phyloP scores from a whole-genome alignment of 2,888 invertebrate species.

The Argyresthia goedartella region DNA sequence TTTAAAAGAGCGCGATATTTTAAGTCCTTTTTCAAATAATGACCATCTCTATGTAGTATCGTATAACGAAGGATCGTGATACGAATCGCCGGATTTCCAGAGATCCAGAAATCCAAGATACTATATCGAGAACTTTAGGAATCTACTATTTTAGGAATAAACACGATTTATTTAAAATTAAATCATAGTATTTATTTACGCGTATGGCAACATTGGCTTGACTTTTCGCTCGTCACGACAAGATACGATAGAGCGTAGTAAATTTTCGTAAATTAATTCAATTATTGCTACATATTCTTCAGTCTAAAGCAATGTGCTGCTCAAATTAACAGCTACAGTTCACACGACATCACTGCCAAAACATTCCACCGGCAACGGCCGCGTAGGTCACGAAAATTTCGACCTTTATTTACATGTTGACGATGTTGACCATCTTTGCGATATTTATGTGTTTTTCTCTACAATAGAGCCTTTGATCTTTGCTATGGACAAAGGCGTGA shows the following conservation, averaged over 20 bases:
- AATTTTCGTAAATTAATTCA: slow-evolving; percentile 63
- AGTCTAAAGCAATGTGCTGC: slow-evolving; percentile 37
- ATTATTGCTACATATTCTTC: slow-evolving; percentile 38
- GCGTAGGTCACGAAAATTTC: slow-evolving; percentile 19
- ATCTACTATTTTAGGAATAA: too few species aligned
- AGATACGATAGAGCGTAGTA: slow-evolving; percentile 43
- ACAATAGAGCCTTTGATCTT: slow-evolving; percentile 21
- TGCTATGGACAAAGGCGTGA: slow-evolving; percentile 59
- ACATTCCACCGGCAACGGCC: slow-evolving; percentile 12
- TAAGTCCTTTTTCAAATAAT: too few species aligned
- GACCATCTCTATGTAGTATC: too few species aligned
- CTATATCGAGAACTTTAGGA: too few species aligned
- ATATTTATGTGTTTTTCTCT: slow-evolving; percentile 29
- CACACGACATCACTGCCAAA: slow-evolving; percentile 20
- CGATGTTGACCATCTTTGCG: slow-evolving; percentile 29
- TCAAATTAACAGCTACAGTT: slow-evolving; percentile 22
- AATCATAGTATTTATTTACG: too few species aligned
- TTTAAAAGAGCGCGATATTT: too few species aligned
- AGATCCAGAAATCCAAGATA: too few species aligned
- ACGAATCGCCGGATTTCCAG: too few species aligned
- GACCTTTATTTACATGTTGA: slow-evolving; percentile 44
- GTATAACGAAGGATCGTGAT: too few species aligned
- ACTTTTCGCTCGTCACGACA: slow-evolving; percentile 67
- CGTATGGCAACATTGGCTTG: slow-evolving; percentile 16
- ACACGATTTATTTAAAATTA: too few species aligned